Evolutionary conservation across 37 sponge, comb jelly and placozoan genomes (phyloP).

Genomic region (Lycopodina hypogea): DNA sequence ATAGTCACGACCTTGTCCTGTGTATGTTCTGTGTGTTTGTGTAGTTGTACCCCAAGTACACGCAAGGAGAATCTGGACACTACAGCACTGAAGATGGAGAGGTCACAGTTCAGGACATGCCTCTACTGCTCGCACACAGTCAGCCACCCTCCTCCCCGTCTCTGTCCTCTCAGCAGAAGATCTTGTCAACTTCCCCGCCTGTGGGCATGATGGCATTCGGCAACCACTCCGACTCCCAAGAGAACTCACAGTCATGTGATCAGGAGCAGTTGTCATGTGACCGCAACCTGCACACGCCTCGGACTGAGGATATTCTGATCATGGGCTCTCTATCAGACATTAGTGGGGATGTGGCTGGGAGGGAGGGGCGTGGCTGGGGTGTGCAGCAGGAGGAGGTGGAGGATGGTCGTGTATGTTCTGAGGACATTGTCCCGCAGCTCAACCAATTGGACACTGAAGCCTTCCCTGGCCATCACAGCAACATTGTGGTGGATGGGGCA

Average conservation of each 20-base stretch:
- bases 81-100: constrained; percentile 36
- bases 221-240: constrained; percentile 8
- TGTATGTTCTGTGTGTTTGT: neutral
- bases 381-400: neutral
- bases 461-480: neutral
- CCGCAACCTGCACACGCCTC: neutral
- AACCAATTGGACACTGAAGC: neutral
- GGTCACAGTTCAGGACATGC: constrained; percentile 20
- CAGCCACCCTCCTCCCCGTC: neutral
- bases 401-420: neutral
- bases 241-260: constrained; percentile 17
- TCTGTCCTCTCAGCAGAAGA: neutral
- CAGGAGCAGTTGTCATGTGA: neutral
- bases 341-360: neutral
- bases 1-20: no score
- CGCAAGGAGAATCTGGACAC: constrained; percentile 30
- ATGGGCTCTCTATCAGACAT: constrained; percentile 22
- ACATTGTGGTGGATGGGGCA: neutral
- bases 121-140: neutral
- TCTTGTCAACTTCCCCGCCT: constrained; percentile 9
- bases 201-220: constrained; percentile 11
- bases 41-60: constrained; percentile 50
- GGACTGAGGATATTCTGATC: constrained; percentile 36
- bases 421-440: neutral
- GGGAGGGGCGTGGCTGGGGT: neutral